A percentile compares a stretch with the other conserved stretches of the same genome.
Conservation (phyloP, 2,113 vertebrate species). For the Epinephelus lanceolatus region DNA sequence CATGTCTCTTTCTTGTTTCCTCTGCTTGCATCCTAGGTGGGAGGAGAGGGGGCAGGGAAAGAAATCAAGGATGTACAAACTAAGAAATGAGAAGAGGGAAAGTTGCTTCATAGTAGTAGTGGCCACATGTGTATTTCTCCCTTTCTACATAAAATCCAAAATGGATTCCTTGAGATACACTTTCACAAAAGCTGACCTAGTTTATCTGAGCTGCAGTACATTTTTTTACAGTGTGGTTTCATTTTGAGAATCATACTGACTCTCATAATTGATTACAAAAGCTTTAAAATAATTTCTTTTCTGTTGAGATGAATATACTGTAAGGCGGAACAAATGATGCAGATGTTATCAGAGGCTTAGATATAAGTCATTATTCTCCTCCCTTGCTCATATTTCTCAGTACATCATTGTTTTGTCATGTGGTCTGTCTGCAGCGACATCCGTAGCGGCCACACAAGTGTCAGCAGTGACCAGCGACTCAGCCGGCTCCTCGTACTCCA, state of each 20-base stretch:
- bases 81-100: no score
- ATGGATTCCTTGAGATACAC: neutral
- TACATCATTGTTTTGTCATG: neutral
- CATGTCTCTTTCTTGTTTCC: no score
- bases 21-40: no score
- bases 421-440: constrained; percentile 87
- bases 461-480: constrained; percentile 95
- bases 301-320: neutral
- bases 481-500: constrained; percentile 97
- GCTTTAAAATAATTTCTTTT: neutral
- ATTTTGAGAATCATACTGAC: neutral
- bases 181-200: neutral
- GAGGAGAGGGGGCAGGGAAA: no score
- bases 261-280: neutral
- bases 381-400: neutral
- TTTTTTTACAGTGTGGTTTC: neutral
- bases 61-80: no score
- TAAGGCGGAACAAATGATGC: neutral
- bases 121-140: neutral
- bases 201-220: neutral
- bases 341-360: no score
- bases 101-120: neutral
- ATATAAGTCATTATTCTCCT: neutral
- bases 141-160: neutral
- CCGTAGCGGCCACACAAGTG: constrained; percentile 94